Conservation (phyloP, 1,140 invertebrate genomes). For the Muscidifurax raptorellus region DNA sequence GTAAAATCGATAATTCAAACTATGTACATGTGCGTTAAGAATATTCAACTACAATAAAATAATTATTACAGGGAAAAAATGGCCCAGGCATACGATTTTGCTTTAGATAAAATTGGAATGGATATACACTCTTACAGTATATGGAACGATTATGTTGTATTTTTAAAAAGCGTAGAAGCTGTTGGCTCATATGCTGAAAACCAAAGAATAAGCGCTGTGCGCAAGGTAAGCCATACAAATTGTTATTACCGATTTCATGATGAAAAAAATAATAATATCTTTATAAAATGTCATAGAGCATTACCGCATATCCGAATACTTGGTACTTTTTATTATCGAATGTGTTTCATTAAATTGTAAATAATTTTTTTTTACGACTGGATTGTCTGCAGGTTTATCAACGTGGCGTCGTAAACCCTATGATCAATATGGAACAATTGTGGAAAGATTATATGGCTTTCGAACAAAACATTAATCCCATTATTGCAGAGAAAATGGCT, state of each 20-base stretch:
- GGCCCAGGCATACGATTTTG: constrained; percentile 99
- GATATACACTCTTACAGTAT: constrained; percentile 97
- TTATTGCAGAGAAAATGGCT: constrained; percentile 96
- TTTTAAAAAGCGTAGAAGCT: constrained; percentile 98
- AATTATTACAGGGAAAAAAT: constrained; percentile 93
- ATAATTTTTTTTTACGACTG: not conserved
- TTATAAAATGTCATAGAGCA: not conserved
- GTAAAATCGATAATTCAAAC: constrained; percentile 64
- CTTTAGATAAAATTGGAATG: constrained; percentile 98
- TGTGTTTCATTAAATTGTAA: not conserved
- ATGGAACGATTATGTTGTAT: constrained; percentile 98
- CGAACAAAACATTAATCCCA: constrained; percentile 96
- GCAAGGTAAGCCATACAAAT: constrained; percentile 83
- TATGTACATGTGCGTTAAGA: constrained; percentile 33
- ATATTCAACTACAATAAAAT: constrained; percentile 41
- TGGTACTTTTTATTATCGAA: not conserved
- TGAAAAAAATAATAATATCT: not conserved
- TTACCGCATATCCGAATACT: not conserved
- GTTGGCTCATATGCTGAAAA: constrained; percentile 99
- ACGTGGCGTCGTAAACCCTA: constrained; percentile 95
- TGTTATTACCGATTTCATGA: not conserved
- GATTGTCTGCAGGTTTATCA: constrained; percentile 86
- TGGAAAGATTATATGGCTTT: constrained; percentile 99
- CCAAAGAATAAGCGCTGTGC: constrained; percentile 97
- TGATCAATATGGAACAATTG: constrained; percentile 97